Conservation (phyloP, 2,888 invertebrate genomes). For the Caenorhabditis becei region DNA sequence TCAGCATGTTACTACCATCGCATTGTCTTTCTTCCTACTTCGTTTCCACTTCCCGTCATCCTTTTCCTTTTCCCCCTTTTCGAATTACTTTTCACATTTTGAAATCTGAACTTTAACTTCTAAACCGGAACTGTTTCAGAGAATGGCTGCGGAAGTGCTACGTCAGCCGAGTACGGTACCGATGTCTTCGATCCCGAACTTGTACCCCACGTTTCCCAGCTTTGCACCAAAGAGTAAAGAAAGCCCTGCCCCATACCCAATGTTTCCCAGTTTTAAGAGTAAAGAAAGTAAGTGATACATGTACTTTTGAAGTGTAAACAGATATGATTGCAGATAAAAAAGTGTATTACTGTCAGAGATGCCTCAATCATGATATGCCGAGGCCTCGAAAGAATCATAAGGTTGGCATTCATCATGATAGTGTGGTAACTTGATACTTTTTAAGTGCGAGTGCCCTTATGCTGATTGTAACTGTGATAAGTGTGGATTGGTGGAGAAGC, state of each 20-base stretch:
- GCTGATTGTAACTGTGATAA: constrained; percentile 73
- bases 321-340: constrained; percentile 68
- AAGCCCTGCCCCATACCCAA: constrained; percentile 10
- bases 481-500: constrained; percentile 74
- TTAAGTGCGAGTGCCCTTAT: constrained; percentile 73
- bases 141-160: constrained; percentile 40
- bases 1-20: constrained; percentile 57
- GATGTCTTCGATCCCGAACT: neutral
- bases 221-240: constrained; percentile 15
- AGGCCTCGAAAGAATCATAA: constrained; percentile 80
- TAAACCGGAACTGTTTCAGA: neutral
- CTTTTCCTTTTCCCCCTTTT: constrained; percentile 13
- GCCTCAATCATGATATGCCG: constrained; percentile 76
- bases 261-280: neutral
- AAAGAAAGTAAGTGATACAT: constrained; percentile 24
- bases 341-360: constrained; percentile 80
- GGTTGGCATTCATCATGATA: constrained; percentile 20
- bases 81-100: constrained; percentile 16
- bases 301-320: neutral
- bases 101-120: neutral
- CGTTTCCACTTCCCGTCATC: constrained; percentile 13
- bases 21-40: constrained; percentile 2
- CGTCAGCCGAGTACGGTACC: constrained; percentile 27
- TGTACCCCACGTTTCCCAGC: neutral
- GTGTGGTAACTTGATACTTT: neutral